Evolutionary conservation across 1,140 invertebrate genomes (phyloP).

Genomic region (Drosophila insularis): DNA sequence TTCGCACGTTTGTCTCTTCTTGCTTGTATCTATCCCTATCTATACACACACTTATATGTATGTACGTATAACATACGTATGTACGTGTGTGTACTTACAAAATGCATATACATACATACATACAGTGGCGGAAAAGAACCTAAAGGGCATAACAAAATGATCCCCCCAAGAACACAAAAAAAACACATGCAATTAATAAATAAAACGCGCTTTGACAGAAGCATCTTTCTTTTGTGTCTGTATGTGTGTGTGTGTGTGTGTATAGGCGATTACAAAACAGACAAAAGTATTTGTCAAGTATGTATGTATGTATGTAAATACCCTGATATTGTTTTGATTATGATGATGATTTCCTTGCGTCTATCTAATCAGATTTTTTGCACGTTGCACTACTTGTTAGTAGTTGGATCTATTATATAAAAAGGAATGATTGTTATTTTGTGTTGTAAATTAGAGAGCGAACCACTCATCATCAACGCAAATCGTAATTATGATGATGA

Average conservation of each 20-base stretch:
- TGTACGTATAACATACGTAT: neutral
- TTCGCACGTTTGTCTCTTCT: constrained; percentile 13
- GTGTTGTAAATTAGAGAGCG: neutral
- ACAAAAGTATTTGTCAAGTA: neutral
- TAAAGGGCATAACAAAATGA: neutral
- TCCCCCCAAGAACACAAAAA: too few relatives aligned
- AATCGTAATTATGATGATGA: neutral
- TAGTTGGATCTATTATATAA: too few relatives aligned
- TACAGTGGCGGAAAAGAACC: neutral
- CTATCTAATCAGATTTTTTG: constrained; percentile 5
- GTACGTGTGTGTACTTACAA: constrained; percentile 5
- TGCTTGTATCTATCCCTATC: constrained; percentile 18
- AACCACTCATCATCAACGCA: neutral
- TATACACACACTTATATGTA: too few relatives aligned
- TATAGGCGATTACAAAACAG: neutral
- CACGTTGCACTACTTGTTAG: neutral
- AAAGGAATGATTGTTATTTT: neutral
- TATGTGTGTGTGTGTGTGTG: neutral
- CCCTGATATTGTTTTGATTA: neutral
- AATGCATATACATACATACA: neutral
- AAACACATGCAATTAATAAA: too few relatives aligned
- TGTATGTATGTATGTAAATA: neutral
- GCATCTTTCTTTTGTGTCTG: neutral
- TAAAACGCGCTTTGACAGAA: neutral
- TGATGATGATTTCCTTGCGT: neutral